Conservation (phyloP, 1,140 invertebrate genomes). For the Lethocerus indicus region DNA sequence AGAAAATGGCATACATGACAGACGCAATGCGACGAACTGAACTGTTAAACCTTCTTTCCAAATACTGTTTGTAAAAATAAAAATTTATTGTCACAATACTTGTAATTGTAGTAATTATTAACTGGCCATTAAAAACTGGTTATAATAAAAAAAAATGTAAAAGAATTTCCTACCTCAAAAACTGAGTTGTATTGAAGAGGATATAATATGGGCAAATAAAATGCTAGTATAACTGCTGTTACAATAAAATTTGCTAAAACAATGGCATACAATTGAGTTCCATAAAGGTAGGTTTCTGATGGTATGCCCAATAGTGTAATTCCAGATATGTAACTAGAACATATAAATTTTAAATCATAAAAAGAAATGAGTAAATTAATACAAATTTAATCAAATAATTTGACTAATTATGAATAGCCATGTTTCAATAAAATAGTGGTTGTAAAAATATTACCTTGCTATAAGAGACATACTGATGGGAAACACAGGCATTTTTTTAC, state of each 20-base stretch:
- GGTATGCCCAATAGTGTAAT: slow-evolving; percentile 77
- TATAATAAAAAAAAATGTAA: neutral
- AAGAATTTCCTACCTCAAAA: slow-evolving; percentile 2
- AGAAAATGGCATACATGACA: neutral
- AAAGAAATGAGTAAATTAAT: neutral
- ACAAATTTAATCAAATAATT: neutral
- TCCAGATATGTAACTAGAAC: slow-evolving; percentile 63
- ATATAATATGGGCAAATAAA: slow-evolving; percentile 1
- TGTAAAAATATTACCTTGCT: slow-evolving; percentile 39
- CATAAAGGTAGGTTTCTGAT: slow-evolving; percentile 72
- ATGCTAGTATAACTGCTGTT: neutral
- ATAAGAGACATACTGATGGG: slow-evolving; percentile 67
- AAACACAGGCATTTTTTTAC: slow-evolving; percentile 60
- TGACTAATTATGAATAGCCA: no score
- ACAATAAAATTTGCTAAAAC: neutral
- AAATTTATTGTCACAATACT: no score
- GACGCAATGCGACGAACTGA: neutral
- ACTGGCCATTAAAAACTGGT: neutral
- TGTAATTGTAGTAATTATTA: no score
- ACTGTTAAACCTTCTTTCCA: slow-evolving; percentile 3
- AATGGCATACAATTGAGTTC: slow-evolving; percentile 38
- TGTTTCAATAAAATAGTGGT: no score
- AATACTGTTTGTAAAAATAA: neutral
- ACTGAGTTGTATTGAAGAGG: slow-evolving; percentile 6
- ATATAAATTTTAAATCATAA: neutral